These are phyloP conservation scores for Falco peregrinus DNA, from an alignment of 2,797 vertebrate species.

Conservation along the genomic window DNA sequence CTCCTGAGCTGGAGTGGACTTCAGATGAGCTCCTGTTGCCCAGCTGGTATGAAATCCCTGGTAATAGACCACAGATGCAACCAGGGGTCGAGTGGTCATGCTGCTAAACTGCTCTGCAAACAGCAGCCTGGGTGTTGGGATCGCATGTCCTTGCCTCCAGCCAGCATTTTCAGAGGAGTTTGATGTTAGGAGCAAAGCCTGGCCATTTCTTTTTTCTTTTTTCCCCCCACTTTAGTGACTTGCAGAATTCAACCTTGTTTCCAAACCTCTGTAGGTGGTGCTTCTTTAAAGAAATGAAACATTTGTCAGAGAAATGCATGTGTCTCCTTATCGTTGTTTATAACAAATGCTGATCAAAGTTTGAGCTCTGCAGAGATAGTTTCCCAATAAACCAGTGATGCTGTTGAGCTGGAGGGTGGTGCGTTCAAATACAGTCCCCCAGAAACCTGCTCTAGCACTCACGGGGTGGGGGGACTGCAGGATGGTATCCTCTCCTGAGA, in stretches of 20 bases:
- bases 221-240: not conserved
- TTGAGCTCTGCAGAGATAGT: not conserved
- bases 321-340: not conserved
- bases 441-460: not conserved
- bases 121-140: not conserved
- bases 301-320: not conserved
- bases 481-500: not conserved
- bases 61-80: constrained; percentile 23
- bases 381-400: not conserved
- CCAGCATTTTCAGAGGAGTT: not conserved
- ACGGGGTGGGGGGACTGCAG: fast-evolving
- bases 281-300: not conserved
- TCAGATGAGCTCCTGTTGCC: constrained; percentile 29
- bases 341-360: not conserved
- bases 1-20: not conserved
- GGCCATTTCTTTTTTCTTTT: fast-evolving
- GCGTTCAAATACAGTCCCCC: not conserved
- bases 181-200: not conserved
- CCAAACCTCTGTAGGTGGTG: not conserved
- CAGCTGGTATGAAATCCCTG: constrained; percentile 37
- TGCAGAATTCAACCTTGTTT: not conserved
- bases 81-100: not conserved
- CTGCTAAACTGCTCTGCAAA: not conserved
- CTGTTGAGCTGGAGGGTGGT: fast-evolving
- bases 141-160: not conserved